Evolutionary conservation across 2,888 invertebrate genomes (phyloP), one percentile per base, ranked within the genome.

Genomic region (Minunthozetes semirufus): DNA sequence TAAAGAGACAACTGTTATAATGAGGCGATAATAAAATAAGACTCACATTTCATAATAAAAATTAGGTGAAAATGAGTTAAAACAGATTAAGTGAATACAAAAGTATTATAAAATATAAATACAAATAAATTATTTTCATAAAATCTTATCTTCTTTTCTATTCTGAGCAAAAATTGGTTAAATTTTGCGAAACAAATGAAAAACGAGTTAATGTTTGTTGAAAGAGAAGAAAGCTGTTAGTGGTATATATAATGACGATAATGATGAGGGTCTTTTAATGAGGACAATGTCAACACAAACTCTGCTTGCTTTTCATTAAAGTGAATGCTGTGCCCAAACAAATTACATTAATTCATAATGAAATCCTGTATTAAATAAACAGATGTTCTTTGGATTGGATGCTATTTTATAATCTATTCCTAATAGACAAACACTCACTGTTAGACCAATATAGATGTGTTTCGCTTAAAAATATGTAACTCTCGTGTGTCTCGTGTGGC

Each of bases 301-400:
- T 70, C 19, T 70, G 48, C 46, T 70, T 70, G 42, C 70, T 22
- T 70, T 70, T 48, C 48, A 70, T 70, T 70, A 70, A 25, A 38
- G 22, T 19, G 22, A 53, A 25, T 70, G 22, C 46, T 48, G 19
- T 25, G 70, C 15, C 33, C 19, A 70, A 70, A 48, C 70, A 70
- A 70, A 70, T 70, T 46, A 70, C 70, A 48, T 48, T 22, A 70
- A 70, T 70, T 46, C 25, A 70, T 68, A 68, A 68, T 70, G 70
- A 48, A 46, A 46, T 48, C 48, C 25, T 25, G 25, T 70, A 25
- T 46, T 70, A 27, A 48, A 22, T 19, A 70, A 70, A 70, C 46
- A 70, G 42, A 19, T n/a, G n/a, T n/a, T n/a, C n/a, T n/a, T n/a
- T n/a, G n/a, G n/a, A n/a, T n/a, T n/a, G n/a, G n/a, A n/a, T 70